Evolutionary conservation across 2,797 vertebrate species (phyloP).

Genomic region (Neomorphus geoffroyi): DNA sequence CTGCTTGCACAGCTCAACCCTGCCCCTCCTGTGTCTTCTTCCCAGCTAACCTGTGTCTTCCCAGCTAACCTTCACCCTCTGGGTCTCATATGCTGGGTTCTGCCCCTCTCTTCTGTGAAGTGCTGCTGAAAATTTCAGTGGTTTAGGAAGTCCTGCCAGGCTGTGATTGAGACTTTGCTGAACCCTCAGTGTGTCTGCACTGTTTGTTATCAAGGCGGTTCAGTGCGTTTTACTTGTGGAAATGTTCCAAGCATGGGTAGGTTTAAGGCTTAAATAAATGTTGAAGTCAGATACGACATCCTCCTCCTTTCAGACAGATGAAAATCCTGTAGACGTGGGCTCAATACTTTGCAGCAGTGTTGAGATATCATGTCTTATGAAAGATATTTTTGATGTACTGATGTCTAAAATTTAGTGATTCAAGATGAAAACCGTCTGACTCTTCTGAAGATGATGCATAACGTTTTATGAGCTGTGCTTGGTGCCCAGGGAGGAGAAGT

Average conservation of each 20-base stretch:
- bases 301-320: neutral
- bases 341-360: neutral
- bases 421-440: neutral
- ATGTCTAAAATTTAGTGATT: neutral
- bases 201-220: fast-evolving
- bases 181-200: fast-evolving
- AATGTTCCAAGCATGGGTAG: neutral
- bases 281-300: neutral
- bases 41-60: neutral
- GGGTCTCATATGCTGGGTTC: neutral
- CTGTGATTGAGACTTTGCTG: neutral
- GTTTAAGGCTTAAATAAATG: neutral
- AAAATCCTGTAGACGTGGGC: fast-evolving
- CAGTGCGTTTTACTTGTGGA: neutral
- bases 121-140: fast-evolving
- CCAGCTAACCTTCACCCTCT: no score
- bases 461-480: neutral
- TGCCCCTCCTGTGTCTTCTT: neutral
- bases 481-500: neutral
- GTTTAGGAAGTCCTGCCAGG: neutral
- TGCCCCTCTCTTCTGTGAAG: no score
- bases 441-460: neutral
- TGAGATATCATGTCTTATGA: fast-evolving
- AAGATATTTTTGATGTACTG: neutral
- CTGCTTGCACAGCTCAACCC: neutral